Evolutionary conservation across 1,140 invertebrate genomes (phyloP).

Genomic region (Phocides pigmalion): DNA sequence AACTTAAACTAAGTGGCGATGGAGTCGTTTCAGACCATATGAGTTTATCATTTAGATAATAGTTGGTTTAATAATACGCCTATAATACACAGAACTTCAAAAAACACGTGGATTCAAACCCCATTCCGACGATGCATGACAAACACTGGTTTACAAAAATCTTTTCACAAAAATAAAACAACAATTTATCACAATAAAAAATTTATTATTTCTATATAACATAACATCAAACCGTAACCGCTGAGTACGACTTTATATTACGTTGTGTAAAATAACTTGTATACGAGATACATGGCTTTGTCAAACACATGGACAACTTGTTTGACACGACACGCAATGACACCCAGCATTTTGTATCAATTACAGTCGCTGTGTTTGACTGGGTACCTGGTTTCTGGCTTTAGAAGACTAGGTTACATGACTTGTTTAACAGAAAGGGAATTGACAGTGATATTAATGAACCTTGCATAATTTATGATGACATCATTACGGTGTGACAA

Average conservation of each 20-base stretch:
- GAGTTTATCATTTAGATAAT: too few species aligned
- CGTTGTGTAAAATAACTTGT: constrained; percentile 35
- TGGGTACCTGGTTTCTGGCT: constrained; percentile 27
- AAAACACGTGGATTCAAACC: too few species aligned
- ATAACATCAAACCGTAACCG: constrained; percentile 76
- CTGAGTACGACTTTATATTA: constrained; percentile 39
- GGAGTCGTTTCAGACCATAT: too few species aligned
- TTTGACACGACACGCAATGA: constrained; percentile 11
- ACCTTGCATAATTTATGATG: background rate
- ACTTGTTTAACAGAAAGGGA: background rate
- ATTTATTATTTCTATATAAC: constrained; percentile 78
- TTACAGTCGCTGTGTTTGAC: constrained; percentile 15
- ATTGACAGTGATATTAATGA: too few species aligned
- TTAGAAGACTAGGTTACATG: background rate
- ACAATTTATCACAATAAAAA: constrained; percentile 76
- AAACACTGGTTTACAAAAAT: too few species aligned
- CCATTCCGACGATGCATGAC: too few species aligned
- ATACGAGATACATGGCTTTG: constrained; percentile 27
- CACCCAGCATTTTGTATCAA: constrained; percentile 23
- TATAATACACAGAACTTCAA: too few species aligned
- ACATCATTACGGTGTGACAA: too few species aligned
- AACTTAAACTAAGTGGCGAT: too few species aligned
- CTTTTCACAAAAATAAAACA: constrained; percentile 38
- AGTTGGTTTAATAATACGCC: too few species aligned
- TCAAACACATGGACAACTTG: constrained; percentile 27